Evolutionary conservation across 2,113 vertebrate genomes (phyloP).

Genomic region (Campylorhamphus procurvoides): DNA sequence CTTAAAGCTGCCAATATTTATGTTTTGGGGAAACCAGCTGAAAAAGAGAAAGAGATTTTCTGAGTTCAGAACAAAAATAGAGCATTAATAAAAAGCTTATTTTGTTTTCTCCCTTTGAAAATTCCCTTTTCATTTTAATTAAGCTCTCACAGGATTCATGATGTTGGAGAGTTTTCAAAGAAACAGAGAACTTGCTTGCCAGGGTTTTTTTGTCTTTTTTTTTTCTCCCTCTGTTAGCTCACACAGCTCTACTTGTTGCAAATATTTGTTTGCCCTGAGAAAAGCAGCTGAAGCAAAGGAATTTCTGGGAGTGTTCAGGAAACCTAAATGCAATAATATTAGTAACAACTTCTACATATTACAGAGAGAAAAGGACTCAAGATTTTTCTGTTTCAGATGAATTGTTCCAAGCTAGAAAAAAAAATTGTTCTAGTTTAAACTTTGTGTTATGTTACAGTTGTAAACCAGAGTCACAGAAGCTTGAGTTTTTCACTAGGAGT

Average conservation of each 20-base stretch:
- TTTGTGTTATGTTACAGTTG: neutral
- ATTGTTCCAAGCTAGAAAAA: neutral
- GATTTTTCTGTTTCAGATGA: neutral
- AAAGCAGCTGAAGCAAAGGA: neutral
- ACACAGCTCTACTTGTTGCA: constrained; percentile 41
- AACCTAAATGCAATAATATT: constrained; percentile 39
- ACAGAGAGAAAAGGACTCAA: neutral
- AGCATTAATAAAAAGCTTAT: constrained; percentile 43
- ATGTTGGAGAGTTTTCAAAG: constrained; percentile 63
- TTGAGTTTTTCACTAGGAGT: neutral
- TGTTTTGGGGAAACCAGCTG: constrained; percentile 2
- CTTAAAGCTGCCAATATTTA: constrained; percentile 47
- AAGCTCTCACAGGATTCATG: constrained; percentile 45
- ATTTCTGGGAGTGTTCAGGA: neutral
- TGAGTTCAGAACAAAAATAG: constrained; percentile 40
- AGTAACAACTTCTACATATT: constrained; percentile 28
- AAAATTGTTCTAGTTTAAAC: neutral
- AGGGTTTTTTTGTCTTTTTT: neutral
- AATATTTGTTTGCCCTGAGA: constrained; percentile 23
- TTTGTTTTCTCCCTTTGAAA: constrained; percentile 49
- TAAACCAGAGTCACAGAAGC: neutral
- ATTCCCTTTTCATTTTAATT: constrained; percentile 61
- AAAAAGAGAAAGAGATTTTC: constrained; percentile 16
- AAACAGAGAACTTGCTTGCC: constrained; percentile 36
- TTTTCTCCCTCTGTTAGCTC: neutral